Evolutionary conservation across 1,140 invertebrate species (phyloP).

Genomic region (Brachionus rubens): DNA sequence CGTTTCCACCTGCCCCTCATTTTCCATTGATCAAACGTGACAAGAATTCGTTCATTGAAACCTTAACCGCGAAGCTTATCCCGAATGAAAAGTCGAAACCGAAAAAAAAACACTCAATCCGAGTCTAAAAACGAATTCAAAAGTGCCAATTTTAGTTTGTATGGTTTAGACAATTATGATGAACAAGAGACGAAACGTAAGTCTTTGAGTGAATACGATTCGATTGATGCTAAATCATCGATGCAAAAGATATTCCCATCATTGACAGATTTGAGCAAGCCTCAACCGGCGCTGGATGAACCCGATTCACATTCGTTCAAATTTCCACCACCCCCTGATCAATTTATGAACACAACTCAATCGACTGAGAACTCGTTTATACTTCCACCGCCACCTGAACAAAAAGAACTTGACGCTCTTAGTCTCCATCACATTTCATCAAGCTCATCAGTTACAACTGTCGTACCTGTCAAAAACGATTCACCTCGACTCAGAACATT

Average conservation of each 20-base stretch:
- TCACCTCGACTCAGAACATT: constrained; percentile 25
- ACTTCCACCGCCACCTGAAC: constrained; percentile 4
- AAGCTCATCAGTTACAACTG: constrained; percentile 4
- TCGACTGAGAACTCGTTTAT: neutral
- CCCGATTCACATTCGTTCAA: constrained; percentile 5
- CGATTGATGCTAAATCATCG: neutral
- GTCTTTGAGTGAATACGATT: constrained; percentile 3
- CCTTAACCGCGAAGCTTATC: no score
- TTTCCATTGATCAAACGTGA: neutral
- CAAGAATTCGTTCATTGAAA: no score
- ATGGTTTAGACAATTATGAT: constrained; percentile 34
- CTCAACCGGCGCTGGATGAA: neutral
- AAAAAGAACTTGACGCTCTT: neutral
- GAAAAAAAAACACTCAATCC: neutral
- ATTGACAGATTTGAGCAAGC: neutral
- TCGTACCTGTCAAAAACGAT: neutral
- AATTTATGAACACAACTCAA: neutral
- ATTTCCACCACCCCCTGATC: constrained; percentile 25
- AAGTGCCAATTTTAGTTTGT: constrained; percentile 26
- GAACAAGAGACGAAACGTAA: neutral
- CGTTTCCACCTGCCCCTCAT: constrained; percentile 2
- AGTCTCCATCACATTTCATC: neutral
- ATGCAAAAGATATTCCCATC: neutral
- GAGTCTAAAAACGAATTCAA: neutral
- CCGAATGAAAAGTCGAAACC: neutral